Base-by-base conservation (phyloP, 2,113 vertebrate genomes). In the Glaucomys volans region DNA sequence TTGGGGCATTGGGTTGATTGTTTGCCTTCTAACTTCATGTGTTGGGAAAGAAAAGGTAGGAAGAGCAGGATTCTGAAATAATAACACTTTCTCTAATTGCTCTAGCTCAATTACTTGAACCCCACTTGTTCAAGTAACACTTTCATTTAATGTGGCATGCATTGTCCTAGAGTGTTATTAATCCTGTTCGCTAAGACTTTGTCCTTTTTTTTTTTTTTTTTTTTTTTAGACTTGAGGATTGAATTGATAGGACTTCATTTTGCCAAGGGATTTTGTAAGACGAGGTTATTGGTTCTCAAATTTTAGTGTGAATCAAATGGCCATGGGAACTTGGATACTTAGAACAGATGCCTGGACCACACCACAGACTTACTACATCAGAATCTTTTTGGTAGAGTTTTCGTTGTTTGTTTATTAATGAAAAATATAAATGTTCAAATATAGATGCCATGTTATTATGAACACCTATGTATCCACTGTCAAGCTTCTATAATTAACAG, bases 361-460 rank as follows among this genome's bases (percentile, higher is more conserved):
- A 85, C 17, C n/a, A 42, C 4, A 44, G 42, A 77, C 5, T 17
- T 83, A 64, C 32, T 54, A 32, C 71, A 57, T 79, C 44, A 91
- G 4, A 75, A 54, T 89, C 72, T 94, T 80, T 85, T 35, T 75
- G 91, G 62, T 79, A 7, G 35, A 88, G 18, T 94, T 95, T 74
- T 62, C 85, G 76, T 85, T 90, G 54, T 50, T 84, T 64, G 80
- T 50, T 80, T 87, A 71, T 80, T 95, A 85, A 88, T 57, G 72
- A 74, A 80, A 95, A 87, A 42, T 84, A 2, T 59, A 89, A 85
- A 62, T 72, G 64, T 52, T 86, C 35, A 85, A 30, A 95, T 92
- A 37, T 71, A 91, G 40, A 30, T 4, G 44, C 17, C 24, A 66
- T 54, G 62, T 17, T 42, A 28, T 47, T 77, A 66, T 89, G n/a